Evolutionary conservation across 35 echinoderm and acorn worm species (phyloP), one percentile per base, ranked within the genome.

Genomic region (Lytechinus pictus): DNA sequence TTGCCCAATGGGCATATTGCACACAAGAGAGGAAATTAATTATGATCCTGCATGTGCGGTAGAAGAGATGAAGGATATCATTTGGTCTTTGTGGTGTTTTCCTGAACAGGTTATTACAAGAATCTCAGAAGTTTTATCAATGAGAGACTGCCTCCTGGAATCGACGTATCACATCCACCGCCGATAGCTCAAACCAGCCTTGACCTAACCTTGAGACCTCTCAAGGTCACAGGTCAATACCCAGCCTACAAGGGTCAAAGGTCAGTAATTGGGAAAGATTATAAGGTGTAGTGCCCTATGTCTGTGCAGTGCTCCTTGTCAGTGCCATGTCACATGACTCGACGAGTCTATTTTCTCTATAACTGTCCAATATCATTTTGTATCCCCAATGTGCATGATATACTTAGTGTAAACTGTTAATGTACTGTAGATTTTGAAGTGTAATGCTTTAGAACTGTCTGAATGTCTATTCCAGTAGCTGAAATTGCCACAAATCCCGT

Each of bases 81-180:
- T 95, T 95, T 87, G 3, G 4, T 94, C 86, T 21, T 14, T 29
- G 4, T 94, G n/a, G 4, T 94, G 92, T 88, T 27, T 89, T 29
- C 52, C 24, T 89, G 3, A 33, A 13, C 57, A 97, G 97, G 96
- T 96, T 97, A 97, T 72, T 97, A 95, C 91, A 27, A 86, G 28
- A 58, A 87, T 71, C 24, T 97, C 8, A 71, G 97, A 28, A 9
- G 27, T 79, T 94, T 97, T 19, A 92, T 97, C 44, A 92, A 96
- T 66, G 95, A 95, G 57, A 93, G 97, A 93, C 90, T 97, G 28
- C 97, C 97, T n/a, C 94, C 95, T 27, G 95, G 95, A n/a, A 94
- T 97, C 3, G 97, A 95, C 9, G 54, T 58, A 10, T 86, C 96
- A 21, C 86, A 58, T 14, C 88, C 86, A 57, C 86, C 96, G 79